Base-by-base conservation (phyloP, 2,888 invertebrate genomes). In the Lycophotia porphyrea region DNA sequence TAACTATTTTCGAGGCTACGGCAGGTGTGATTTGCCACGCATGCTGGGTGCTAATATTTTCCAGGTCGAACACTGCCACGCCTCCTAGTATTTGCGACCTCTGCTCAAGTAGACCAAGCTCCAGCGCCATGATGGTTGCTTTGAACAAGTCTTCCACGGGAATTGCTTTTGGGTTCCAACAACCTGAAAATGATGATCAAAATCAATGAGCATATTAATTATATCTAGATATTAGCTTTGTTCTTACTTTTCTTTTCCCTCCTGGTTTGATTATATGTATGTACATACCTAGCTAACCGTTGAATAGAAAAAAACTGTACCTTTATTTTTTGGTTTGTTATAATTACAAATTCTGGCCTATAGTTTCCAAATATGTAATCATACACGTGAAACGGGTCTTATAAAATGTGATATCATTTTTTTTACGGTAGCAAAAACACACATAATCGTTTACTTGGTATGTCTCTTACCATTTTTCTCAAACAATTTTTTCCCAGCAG, bases 61-160 rank as follows among this genome's bases (percentile, higher is more conserved):
- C 97, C 52, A 98, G 94, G 92, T 98, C 98, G 86, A 98, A 98
- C 74, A 98, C 96, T 15, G 97, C 98, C 9, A 98, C 96, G 0
- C 98, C 98, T 0, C 98, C 98, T 39, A 98, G 93, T 76, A 98
- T 97, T 93, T 98, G 98, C 0, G 97, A 97, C 15, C 97, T 95
- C 11, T 97, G 98, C 90, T 98, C 98, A 87, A 98, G 90, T 72
- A 98, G 96, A 0, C 98, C 98, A 36, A 98, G 92, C 92, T 98
- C 98, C 60, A 98, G 92, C 1, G 98, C 95, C 71, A 98, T 93
- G 66, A 98, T 96, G 0, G 98, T 97, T 0, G 97, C 97, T 90
- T 97, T 97, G 90, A 98, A 98, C 58, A 98, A 92, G 85, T 98
- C 98, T 47, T 97, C 97, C 0, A 98, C 93, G 0, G 97, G 90